Evolutionary conservation across 2,797 vertebrate species (phyloP), one percentile per base, ranked within the genome.

Genomic region (Gadopsis bispinosus): DNA sequence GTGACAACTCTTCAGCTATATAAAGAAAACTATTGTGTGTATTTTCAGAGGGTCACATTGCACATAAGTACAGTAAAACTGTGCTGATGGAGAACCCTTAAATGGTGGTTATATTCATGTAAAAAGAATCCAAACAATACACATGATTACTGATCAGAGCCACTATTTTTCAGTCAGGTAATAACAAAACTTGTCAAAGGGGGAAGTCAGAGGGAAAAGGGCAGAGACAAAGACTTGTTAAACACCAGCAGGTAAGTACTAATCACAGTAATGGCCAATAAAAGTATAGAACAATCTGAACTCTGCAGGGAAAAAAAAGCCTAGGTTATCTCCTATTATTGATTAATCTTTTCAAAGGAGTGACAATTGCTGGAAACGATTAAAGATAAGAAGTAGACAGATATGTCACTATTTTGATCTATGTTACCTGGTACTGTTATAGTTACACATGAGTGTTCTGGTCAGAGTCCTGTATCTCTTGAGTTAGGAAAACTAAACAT

Each of bases 281-380:
- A 35, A 58, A 48, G 41, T 7, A 12, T 7, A 35, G 10, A 58
- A 61, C 11, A 53, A 37, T 41, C 13, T 55, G 9, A 73, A 7
- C 51, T 47, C 61, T n/a, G 50, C 41, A 39, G 45, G 39, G 17
- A 7, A 48, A 69, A 26, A n/a, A n/a, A 50, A 54, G 47, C 37
- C 19, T 2, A 1, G 5, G 5, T 53, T 51, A 58, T 67, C 45
- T 53, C 35, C 11, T 43, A 35, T 14, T 29, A 31, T n/a, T 51
- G n/a, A 64, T 75, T 37, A 12, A 5, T 48, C 48, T 68, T 70
- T 54, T 55, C 12, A 37, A 55, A 47, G 26, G 16, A 60, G 63
- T n/a, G n/a, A 54, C 7, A 39, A 29, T 31, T 53, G 13, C 43
- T 60, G 47, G 53, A 58, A 58, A 51, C 53, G 50, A 35, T 12